Evolutionary conservation across 2,888 invertebrate species (phyloP).

Genomic region (Junonia oenone): DNA sequence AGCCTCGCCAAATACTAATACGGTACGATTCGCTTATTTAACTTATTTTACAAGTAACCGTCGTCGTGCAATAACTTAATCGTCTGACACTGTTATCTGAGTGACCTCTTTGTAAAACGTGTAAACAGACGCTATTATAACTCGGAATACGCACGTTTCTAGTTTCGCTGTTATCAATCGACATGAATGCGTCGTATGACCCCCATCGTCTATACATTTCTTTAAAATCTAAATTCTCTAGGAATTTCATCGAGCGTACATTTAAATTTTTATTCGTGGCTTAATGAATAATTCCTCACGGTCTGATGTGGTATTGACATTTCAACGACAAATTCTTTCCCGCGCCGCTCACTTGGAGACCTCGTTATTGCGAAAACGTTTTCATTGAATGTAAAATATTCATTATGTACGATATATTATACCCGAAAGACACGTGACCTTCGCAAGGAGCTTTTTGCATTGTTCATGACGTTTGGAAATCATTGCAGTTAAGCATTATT

Average conservation of each 20-base stretch:
- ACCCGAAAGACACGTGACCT: slow-evolving; percentile 1
- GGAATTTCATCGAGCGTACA: slow-evolving; percentile 31
- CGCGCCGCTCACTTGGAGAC: slow-evolving; percentile 38
- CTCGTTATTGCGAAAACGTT: slow-evolving; percentile 39
- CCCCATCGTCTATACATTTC: slow-evolving; percentile 2
- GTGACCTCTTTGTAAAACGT: slow-evolving; percentile 48
- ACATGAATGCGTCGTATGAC: slow-evolving; percentile 6
- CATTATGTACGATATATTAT: slow-evolving; percentile 4
- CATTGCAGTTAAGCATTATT: neutral
- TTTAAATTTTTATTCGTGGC: slow-evolving; percentile 21
- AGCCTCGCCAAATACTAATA: neutral
- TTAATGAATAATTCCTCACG: slow-evolving; percentile 26
- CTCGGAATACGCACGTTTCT: slow-evolving; percentile 12
- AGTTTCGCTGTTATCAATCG: slow-evolving; percentile 9
- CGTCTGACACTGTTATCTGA: slow-evolving; percentile 45
- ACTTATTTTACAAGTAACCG: neutral
- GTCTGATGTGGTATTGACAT: slow-evolving; percentile 38
- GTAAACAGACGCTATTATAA: slow-evolving; percentile 21
- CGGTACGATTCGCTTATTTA: neutral
- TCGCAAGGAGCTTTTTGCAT: neutral
- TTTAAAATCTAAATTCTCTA: slow-evolving; percentile 2
- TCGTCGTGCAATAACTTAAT: slow-evolving; percentile 33
- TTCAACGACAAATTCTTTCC: slow-evolving; percentile 38
- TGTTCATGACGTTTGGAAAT: slow-evolving; percentile 2
- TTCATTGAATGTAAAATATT: slow-evolving; percentile 30